Percentiles rank a stretch among this genome's conserved stretches.
These are phyloP conservation scores for Mythimna lalbum DNA, from an alignment of 2,888 invertebrate genomes.

Conservation along the genomic window DNA sequence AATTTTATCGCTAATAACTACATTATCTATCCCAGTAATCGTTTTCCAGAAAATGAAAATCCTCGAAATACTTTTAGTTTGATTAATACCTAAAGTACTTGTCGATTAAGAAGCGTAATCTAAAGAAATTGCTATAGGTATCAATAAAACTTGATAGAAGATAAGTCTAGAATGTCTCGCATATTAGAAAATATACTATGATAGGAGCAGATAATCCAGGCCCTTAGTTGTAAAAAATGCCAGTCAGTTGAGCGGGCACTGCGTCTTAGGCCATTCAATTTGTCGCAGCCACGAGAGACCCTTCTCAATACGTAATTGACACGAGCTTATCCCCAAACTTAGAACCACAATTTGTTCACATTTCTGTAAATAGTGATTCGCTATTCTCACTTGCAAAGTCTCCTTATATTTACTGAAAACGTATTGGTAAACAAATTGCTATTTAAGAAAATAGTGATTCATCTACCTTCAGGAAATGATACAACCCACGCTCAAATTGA, in stretches of 20 bases:
- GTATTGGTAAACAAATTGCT: conserved; percentile 58
- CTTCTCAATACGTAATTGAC: conserved; percentile 89
- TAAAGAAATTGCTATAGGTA: conserved; percentile 35
- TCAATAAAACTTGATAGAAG: conserved; percentile 49
- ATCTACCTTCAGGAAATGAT: conserved; percentile 44
- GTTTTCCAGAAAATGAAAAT: conserved; percentile 28
- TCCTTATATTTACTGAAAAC: conserved; percentile 62
- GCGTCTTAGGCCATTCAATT: conserved; percentile 86
- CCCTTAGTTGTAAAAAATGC: conserved; percentile 85
- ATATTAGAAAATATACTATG: conserved; percentile 75
- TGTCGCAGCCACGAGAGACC: conserved; percentile 82
- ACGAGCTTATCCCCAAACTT: conserved; percentile 86
- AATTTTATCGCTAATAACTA: conserved; percentile 28
- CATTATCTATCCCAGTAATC: conserved; percentile 20
- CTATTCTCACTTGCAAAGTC: conserved; percentile 68
- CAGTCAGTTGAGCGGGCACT: conserved; percentile 76
- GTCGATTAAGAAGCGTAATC: conserved; percentile 20
- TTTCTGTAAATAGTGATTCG: conserved; percentile 79
- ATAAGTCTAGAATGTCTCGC: conserved; percentile 42
- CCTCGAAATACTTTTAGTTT: conserved; percentile 35
- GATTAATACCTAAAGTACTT: conserved; percentile 22
- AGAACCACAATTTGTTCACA: conserved; percentile 86
- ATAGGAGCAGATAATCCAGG: conserved; percentile 76
- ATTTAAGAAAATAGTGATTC: conserved; percentile 12
- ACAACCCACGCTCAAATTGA: conserved; percentile 29